These are phyloP conservation scores for Hystrix brachyura DNA, from an alignment of 2,113 vertebrate genomes.

Conservation along the genomic window DNA sequence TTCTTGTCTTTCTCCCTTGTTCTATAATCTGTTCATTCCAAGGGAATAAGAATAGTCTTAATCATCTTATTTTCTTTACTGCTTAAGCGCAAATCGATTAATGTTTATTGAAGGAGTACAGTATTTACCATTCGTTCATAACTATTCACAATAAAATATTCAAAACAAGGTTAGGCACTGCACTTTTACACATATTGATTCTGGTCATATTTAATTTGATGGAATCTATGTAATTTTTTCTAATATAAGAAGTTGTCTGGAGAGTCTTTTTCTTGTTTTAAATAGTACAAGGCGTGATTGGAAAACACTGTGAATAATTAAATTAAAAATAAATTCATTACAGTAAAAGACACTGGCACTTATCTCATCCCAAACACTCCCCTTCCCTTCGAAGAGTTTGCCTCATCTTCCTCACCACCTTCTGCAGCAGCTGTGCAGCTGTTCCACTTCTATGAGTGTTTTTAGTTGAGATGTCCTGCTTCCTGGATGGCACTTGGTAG, in stretches of 20 bases:
- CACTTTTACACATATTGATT: not conserved
- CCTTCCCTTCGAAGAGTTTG: too few relatives aligned
- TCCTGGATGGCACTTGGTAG: not conserved
- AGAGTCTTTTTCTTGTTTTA: not conserved
- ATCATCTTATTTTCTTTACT: not conserved
- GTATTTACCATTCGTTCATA: not conserved
- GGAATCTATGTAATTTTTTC: not conserved
- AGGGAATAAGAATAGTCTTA: not conserved
- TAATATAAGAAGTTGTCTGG: not conserved
- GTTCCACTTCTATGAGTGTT: not conserved
- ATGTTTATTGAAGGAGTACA: too few relatives aligned
- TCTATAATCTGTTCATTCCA: not conserved
- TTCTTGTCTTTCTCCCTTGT: not conserved
- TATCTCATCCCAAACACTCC: too few relatives aligned
- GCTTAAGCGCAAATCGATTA: not conserved
- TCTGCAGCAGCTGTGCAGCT: not conserved
- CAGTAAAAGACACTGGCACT: not conserved
- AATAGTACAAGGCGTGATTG: not conserved
- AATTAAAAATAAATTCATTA: not conserved
- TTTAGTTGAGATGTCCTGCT: fast-evolving
- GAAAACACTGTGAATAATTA: not conserved
- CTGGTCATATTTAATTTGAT: not conserved
- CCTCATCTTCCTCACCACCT: fast-evolving
- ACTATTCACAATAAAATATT: not conserved
- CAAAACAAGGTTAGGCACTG: not conserved